Evolutionary conservation across 2,888 invertebrate species (phyloP).

Genomic region (Mythimna vitellina): DNA sequence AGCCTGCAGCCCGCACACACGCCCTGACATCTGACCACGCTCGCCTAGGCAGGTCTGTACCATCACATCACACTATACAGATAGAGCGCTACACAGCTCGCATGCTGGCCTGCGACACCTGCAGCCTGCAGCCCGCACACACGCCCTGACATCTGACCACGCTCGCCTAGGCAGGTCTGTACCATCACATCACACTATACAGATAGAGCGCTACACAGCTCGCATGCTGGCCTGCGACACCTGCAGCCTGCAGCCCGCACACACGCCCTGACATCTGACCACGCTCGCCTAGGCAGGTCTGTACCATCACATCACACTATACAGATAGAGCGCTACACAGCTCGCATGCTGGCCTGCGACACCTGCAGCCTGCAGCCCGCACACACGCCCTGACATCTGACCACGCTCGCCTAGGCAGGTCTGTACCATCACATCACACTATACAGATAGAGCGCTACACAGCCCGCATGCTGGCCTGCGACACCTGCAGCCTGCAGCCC

Average conservation of each 20-base stretch:
- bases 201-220: no score
- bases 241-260: constrained; percentile 71
- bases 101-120: constrained; percentile 62
- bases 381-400: constrained; percentile 46
- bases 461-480: constrained; percentile 69
- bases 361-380: constrained; percentile 71
- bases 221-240: constrained; percentile 62
- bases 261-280: constrained; percentile 9
- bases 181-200: no score
- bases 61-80: neutral
- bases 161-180: no score
- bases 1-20: constrained; percentile 50
- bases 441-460: constrained; percentile 1
- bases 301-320: no score
- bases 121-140: constrained; percentile 49
- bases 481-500: constrained; percentile 65
- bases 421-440: neutral
- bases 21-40: constrained; percentile 53
- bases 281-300: no score
- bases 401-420: constrained; percentile 39
- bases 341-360: constrained; percentile 61
- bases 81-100: neutral
- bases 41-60: constrained; percentile 29
- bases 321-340: constrained; percentile 3
- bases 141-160: neutral